Percentiles rank a stretch among this genome's conserved stretches.
Evolutionary conservation across 1,140 invertebrate genomes (phyloP).

Genomic region (Tetraneura akinire): DNA sequence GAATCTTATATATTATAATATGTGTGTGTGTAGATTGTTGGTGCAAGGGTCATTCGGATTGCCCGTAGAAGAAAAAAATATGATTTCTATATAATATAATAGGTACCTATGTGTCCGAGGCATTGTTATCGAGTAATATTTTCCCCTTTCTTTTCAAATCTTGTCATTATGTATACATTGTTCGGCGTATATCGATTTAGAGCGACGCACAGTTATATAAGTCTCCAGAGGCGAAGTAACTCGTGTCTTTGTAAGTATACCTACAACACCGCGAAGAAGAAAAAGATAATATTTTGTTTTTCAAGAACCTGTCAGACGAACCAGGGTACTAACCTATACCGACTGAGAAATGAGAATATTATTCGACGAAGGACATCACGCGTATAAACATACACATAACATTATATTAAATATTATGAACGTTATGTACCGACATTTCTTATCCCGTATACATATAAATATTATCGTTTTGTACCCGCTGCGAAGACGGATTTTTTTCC

Average conservation of each 20-base stretch:
- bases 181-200: constrained; percentile 28
- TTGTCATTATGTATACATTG: neutral
- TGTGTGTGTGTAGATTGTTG: neutral
- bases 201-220: constrained; percentile 23
- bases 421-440: neutral
- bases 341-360: too few species aligned
- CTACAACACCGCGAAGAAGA: neutral
- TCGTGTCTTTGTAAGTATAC: too few species aligned
- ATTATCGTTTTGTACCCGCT: neutral
- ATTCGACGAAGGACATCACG: neutral
- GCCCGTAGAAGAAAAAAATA: neutral
- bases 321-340: neutral
- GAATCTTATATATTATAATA: neutral
- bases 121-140: constrained; percentile 11
- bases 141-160: neutral
- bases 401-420: too few species aligned
- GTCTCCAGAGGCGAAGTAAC: neutral
- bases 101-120: too few species aligned
- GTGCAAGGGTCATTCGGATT: neutral
- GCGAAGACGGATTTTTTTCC: neutral
- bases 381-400: too few species aligned
- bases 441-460: neutral
- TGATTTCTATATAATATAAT: constrained; percentile 16
- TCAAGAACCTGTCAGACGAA: neutral
- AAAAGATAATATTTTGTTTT: neutral